Percentiles rank a stretch among this genome's conserved stretches.
phyloP scores from a whole-genome alignment of 2,888 invertebrate species.

The Pseudococcus jackbeardsleyi region DNA sequence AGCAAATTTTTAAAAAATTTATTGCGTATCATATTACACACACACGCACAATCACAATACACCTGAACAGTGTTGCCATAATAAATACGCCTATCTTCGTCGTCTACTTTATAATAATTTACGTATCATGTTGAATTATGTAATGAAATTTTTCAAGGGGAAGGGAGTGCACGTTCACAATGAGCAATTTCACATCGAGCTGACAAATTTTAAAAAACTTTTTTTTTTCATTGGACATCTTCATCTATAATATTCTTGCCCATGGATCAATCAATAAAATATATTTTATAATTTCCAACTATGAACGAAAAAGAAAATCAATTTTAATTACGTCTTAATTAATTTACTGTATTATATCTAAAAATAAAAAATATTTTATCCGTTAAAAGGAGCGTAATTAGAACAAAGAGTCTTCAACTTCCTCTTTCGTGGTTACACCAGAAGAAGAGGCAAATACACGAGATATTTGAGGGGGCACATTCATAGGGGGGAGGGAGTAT shows the following conservation, averaged over 20 bases:
- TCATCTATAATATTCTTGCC: not conserved
- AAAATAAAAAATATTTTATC: not conserved
- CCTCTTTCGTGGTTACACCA: not conserved
- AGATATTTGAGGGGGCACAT: not conserved
- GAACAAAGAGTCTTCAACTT: not conserved
- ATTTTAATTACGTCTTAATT: not conserved
- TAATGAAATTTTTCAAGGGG: not conserved
- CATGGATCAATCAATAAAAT: not conserved
- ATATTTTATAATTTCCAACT: too few species aligned
- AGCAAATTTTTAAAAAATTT: slow-evolving; percentile 21
- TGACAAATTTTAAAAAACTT: too few species aligned
- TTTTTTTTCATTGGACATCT: not conserved
- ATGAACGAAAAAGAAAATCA: not conserved
- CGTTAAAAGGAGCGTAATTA: not conserved
- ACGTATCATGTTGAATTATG: not conserved
- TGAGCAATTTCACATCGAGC: not conserved
- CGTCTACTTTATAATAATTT: not conserved
- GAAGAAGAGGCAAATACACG: not conserved
- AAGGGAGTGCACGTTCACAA: not conserved
- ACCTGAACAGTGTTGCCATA: slow-evolving; percentile 7
- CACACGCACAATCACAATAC: slow-evolving; percentile 33
- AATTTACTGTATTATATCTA: not conserved
- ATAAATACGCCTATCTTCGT: not conserved
- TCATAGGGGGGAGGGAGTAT: not conserved
- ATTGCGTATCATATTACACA: slow-evolving; percentile 25